phyloP scores from a whole-genome alignment of 2,113 vertebrate genomes.

The Onychorhynchus coronatus region DNA sequence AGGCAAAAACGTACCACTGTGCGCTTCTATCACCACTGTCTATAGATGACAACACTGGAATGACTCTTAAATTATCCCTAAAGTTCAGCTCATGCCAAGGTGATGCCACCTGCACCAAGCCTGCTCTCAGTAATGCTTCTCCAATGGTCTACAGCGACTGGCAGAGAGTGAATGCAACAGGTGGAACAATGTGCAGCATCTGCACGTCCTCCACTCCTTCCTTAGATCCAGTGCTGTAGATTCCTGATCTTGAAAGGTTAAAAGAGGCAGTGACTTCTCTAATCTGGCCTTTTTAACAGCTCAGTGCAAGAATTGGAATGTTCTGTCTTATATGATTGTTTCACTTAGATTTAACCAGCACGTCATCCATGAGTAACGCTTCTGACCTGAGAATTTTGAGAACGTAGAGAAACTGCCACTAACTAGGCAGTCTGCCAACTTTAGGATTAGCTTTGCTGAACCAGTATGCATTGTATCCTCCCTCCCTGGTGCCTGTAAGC shows the following conservation, averaged over 20 bases:
- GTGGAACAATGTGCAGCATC: not conserved
- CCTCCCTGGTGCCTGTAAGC: not conserved
- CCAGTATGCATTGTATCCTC: not conserved
- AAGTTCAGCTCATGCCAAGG: not conserved
- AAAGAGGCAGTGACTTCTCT: not conserved
- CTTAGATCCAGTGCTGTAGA: not conserved
- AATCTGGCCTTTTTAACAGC: not conserved
- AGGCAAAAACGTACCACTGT: not conserved
- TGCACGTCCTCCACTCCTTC: not conserved
- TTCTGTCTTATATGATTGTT: not conserved
- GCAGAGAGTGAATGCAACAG: not conserved
- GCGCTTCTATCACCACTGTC: not conserved
- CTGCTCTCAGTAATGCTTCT: not conserved
- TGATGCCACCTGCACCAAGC: not conserved
- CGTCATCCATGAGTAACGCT: not conserved
- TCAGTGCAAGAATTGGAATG: not conserved
- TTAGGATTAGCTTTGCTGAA: not conserved
- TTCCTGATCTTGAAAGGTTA: not conserved
- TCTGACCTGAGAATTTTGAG: not conserved
- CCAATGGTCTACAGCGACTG: not conserved
- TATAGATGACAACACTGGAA: not conserved
- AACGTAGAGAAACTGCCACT: not conserved
- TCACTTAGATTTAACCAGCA: not conserved
- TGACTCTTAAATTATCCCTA: not conserved
- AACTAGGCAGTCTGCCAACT: not conserved